Percentiles rank a stretch among this genome's conserved stretches.
Conservation (phyloP, 37 sponge, comb jelly and placozoan genomes). For the Amphimedon queenslandica region DNA sequence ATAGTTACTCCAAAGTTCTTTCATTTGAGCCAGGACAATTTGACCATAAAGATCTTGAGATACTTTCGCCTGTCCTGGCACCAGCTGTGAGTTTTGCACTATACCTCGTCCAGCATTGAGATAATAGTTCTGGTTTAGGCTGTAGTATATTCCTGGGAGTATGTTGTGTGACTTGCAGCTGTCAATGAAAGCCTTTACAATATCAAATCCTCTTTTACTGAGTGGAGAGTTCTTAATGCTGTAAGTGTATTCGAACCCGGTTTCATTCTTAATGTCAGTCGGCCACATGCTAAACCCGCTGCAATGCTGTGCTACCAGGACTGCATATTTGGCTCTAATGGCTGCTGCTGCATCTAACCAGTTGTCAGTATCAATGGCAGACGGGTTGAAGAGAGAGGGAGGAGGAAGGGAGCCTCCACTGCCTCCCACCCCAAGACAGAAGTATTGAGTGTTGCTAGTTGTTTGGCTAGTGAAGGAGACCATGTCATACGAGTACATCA, state of each 20-base stretch:
- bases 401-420: slow-evolving; percentile 18
- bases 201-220: slow-evolving; percentile 22
- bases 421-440: slow-evolving; percentile 49
- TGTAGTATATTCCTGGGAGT: slow-evolving; percentile 66
- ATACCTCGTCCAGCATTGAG: slow-evolving; percentile 29
- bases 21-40: slow-evolving; percentile 52
- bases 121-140: slow-evolving; percentile 59
- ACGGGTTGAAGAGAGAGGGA: slow-evolving; percentile 30
- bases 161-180: slow-evolving; percentile 23
- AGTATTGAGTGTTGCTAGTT: slow-evolving; percentile 36
- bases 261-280: slow-evolving; percentile 26
- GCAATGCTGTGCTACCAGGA: slow-evolving; percentile 59
- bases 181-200: slow-evolving; percentile 37
- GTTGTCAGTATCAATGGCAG: slow-evolving; percentile 14
- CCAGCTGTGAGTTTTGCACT: slow-evolving; percentile 22
- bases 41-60: slow-evolving; percentile 44
- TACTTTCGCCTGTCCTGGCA: slow-evolving; percentile 52
- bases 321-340: slow-evolving; percentile 49
- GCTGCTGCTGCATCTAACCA: slow-evolving; percentile 28
- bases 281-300: slow-evolving; percentile 73
- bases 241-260: slow-evolving; percentile 47
- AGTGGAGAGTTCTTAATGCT: slow-evolving; percentile 25
- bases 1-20: slow-evolving; percentile 57
- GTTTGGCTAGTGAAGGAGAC: slow-evolving; percentile 15
- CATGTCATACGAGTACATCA: slow-evolving; percentile 52